Evolutionary conservation across 2,888 invertebrate genomes (phyloP).

Genomic region (Macrosiphum euphorbiae): DNA sequence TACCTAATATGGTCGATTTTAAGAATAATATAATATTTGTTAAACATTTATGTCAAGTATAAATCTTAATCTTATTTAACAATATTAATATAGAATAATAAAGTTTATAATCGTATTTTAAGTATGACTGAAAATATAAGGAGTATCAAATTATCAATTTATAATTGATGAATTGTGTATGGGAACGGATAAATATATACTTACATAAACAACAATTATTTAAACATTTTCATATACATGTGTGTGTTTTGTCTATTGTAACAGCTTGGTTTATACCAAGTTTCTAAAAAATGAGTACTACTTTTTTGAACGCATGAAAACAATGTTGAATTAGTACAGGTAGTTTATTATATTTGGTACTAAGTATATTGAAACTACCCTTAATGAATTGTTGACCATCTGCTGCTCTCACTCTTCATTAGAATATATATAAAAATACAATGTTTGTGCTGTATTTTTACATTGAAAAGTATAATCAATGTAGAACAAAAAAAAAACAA

Average conservation of each 20-base stretch:
- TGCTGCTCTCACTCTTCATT: conserved; percentile 45
- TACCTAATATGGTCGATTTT: background rate
- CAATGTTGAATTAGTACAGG: conserved; percentile 43
- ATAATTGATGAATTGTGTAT: conserved; percentile 27
- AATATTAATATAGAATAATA: background rate
- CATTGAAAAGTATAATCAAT: conserved; percentile 46
- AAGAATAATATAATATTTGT: background rate
- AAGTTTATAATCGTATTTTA: conserved; percentile 2
- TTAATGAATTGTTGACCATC: conserved; percentile 42
- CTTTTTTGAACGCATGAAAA: conserved; percentile 43
- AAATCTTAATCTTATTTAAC: background rate
- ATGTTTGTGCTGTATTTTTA: conserved; percentile 40
- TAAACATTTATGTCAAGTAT: background rate
- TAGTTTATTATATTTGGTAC: conserved; percentile 49
- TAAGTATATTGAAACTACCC: conserved; percentile 46
- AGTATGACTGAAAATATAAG: background rate
- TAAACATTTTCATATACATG: conserved; percentile 25
- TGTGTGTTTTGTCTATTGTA: conserved; percentile 48
- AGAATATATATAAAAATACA: conserved; percentile 32
- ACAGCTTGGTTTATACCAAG: conserved; percentile 15
- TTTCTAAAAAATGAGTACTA: conserved; percentile 24
- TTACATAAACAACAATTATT: conserved; percentile 4
- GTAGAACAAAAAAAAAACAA: conserved; percentile 2
- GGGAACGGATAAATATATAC: background rate
- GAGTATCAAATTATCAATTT: conserved; percentile 27